Evolutionary conservation across 2,888 invertebrate genomes (phyloP), one percentile per base, ranked within the genome.

Genomic region (Cephonodes hylas): DNA sequence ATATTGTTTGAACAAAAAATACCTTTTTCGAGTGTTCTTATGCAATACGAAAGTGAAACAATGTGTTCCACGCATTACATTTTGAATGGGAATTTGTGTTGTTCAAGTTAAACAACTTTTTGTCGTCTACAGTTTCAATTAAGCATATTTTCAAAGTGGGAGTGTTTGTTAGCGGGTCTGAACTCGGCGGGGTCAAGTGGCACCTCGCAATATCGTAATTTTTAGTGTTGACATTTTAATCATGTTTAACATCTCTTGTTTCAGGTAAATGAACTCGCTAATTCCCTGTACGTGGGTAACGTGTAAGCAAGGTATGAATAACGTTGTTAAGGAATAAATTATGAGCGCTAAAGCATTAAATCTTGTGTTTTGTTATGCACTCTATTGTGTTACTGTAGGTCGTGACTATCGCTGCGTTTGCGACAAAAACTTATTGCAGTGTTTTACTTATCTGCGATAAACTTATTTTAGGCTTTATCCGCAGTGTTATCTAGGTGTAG

Each of bases 1-100:
- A 38, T 42, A 60, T 83, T 88, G 86, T 88, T 87, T 84, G 72
- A 76, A 79, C 76, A 73, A 79, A 70, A 74, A 79, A 88, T 88
- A 80, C 83, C 42, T 79, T 71, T 66, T 68, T 69, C 76, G 71
- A 75, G 72, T 76, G 72, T 62, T 68, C 53, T 71, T 78, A 79
- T 76, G 76, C 75, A 79, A 81, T 71, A 42, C 42, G 23, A 53
- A 53, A 53, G 22, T 42, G 18, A 53, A 53, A 71, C 73, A 75
- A 65, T 76, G 73, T 75, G 73, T 75, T 67, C 66, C 66, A 63
- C 77, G 77, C 81, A 80, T 78, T 78, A 73, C 71, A 66, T 70
- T 73, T 74, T 65, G 67, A 71, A 74, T 71, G 71, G 67, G 69
- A 72, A 75, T 76, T 71, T 78, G 77, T 76, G 75, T 77, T 75